Evolutionary conservation across 2,113 vertebrate genomes (phyloP), one percentile per base, ranked within the genome.

Genomic region (Rhombomys opimus): DNA sequence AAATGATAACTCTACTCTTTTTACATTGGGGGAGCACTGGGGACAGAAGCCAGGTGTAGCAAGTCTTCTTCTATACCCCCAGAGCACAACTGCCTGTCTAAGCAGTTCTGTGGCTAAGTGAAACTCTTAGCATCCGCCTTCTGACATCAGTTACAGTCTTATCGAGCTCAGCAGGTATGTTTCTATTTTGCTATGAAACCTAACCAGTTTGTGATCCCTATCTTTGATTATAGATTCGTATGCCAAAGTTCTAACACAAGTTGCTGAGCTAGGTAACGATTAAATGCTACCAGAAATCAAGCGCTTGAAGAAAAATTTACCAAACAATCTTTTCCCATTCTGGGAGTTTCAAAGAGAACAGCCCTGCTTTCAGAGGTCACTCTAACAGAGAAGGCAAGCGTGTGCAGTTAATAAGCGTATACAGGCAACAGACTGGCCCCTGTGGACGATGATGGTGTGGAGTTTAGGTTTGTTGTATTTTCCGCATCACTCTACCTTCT

Each of bases 271-370:
- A 63, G 63, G 57, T 89, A 91, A 68, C 95, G 86, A 84, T 91
- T 92, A 89, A 91, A 87, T 90, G 78, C 81, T 92, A 80, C 38
- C 38, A 90, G 91, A 93, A 65, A 87, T 52, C 35, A 85, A 89
- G n/a, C 86, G 18, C 57, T 87, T 89, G 76, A 97, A 85, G 77
- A 78, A 95, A 96, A 78, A 23, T 46, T 52, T 54, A 52, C 30
- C 89, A 68, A 75, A 59, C 76, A 38, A n/a, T 50, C 70, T 22
- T 84, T 88, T 88, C 25, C 9, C 27, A 84, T 63, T 88, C 95
- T 86, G 72, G 67, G 65, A 94, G 93, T 41, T 80, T 75, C 90
- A 96, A 95, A 93, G 90, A 46, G 68, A 96, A 57, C 13, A 35
- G 5, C 30, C 57, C 2, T 93, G 82, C 38, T 90, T 85, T 57